Conservation (phyloP, 2,113 vertebrate species). For the Syngnathus floridae region DNA sequence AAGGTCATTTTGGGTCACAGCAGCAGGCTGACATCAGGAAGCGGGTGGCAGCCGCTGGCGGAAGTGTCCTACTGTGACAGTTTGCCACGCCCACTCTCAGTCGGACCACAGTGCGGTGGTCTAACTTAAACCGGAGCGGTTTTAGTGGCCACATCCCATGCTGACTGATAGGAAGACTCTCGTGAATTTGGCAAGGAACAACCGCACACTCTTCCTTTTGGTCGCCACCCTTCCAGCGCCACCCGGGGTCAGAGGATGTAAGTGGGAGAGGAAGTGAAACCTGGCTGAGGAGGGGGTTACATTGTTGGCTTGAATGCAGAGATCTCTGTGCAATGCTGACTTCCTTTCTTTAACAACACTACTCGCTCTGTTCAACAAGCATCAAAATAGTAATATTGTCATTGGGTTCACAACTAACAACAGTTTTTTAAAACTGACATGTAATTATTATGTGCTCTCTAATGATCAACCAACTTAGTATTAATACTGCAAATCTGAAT, state of each 20-base stretch:
- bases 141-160: slow-evolving; percentile 54
- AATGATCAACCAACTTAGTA: neutral
- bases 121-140: slow-evolving; percentile 49
- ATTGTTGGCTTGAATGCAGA: neutral
- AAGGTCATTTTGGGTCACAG: neutral
- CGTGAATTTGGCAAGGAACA: neutral
- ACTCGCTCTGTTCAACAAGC: neutral
- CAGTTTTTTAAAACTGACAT: neutral
- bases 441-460: neutral
- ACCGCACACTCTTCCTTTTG: slow-evolving; percentile 32
- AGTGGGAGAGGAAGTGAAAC: slow-evolving; percentile 67
- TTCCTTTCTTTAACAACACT: neutral
- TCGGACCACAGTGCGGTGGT: slow-evolving; percentile 40
- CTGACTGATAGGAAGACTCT: slow-evolving; percentile 7
- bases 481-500: neutral
- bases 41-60: slow-evolving; percentile 15
- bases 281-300: slow-evolving; percentile 7
- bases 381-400: neutral
- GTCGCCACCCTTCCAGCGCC: slow-evolving; percentile 10
- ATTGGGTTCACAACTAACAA: neutral
- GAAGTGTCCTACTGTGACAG: slow-evolving; percentile 54
- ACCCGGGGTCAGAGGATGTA: slow-evolving; percentile 24
- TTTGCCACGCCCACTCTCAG: slow-evolving; percentile 28
- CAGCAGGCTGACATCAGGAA: slow-evolving; percentile 25
- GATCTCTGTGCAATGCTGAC: neutral